Evolutionary conservation across 2,797 vertebrate genomes (phyloP).

Genomic region (Megalops cyprinoides): DNA sequence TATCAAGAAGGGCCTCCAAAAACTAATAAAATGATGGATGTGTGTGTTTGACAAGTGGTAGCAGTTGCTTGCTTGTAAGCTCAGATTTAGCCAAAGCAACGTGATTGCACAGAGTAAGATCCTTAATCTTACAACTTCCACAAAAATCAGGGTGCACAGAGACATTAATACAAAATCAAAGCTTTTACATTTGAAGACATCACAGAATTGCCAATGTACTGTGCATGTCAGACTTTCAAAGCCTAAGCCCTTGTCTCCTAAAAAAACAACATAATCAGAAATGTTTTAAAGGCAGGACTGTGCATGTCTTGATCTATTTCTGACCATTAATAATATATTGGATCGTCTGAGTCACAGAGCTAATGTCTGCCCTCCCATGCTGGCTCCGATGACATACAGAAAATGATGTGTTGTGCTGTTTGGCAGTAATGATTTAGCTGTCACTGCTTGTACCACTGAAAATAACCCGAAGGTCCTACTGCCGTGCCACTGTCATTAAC

Average conservation of each 20-base stretch:
- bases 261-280: too few relatives aligned
- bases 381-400: neutral
- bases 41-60: neutral
- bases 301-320: neutral
- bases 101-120: too few relatives aligned
- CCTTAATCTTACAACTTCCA: too few relatives aligned
- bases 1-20: neutral
- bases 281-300: neutral
- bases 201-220: too few relatives aligned
- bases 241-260: too few relatives aligned
- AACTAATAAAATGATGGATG: neutral
- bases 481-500: neutral
- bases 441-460: neutral
- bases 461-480: neutral
- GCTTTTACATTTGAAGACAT: too few relatives aligned
- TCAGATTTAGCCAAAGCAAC: neutral
- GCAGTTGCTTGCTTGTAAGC: neutral
- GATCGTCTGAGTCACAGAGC: neutral
- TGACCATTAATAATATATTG: neutral
- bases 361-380: neutral
- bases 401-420: neutral
- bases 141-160: too few relatives aligned
- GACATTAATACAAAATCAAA: too few relatives aligned
- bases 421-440: neutral
- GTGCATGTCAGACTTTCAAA: too few relatives aligned